Evolutionary conservation across 2,113 vertebrate genomes (phyloP), one percentile per base, ranked within the genome.

Genomic region (Cairina moschata): DNA sequence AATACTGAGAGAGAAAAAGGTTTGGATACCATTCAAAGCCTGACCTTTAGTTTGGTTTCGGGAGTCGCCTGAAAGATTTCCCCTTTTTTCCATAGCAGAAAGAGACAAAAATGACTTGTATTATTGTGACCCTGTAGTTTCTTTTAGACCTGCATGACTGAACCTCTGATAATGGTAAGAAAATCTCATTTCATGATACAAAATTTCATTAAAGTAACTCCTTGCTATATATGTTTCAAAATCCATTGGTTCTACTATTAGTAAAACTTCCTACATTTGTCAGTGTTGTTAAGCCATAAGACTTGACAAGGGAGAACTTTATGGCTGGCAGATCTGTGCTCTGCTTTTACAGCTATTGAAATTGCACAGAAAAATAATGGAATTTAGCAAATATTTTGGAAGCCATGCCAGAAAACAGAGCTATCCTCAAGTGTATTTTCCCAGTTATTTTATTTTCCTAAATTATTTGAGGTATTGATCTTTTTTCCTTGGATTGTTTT

Each of bases 11-110:
- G 73, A 83, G 83, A 69, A 69, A 26, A 92, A 71, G 62, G 74
- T 91, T 93, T 96, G 96, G 95, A 92, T 73, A n/a, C 77, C n/a
- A 26, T 89, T 96, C 95, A 97, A 85, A 89, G 81, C 58, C 81
- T 95, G 93, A 96, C 91, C 93, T 97, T 93, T 95, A 78, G 21
- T 91, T 89, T 91, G 88, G 91, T 83, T 91, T 92, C 86, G 88
- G 69, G 83, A 95, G 58, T n/a, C 48, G 69, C 91, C 86, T 86
- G 77, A 89, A 91, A 89, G 58, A 75, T 93, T 92, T 82, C 17
- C 22, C 55, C 20, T 67, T 44, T 88, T 88, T 93, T 92, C 62
- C 7, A 1, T 17, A 87, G 46, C 76, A 93, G 62, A 88, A 83
- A 75, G 52, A 93, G 32, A 79, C 38, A 76, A 72, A 93, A 89